phyloP scores from a whole-genome alignment of 2,888 invertebrate genomes.

The Scrobipalpa costella region DNA sequence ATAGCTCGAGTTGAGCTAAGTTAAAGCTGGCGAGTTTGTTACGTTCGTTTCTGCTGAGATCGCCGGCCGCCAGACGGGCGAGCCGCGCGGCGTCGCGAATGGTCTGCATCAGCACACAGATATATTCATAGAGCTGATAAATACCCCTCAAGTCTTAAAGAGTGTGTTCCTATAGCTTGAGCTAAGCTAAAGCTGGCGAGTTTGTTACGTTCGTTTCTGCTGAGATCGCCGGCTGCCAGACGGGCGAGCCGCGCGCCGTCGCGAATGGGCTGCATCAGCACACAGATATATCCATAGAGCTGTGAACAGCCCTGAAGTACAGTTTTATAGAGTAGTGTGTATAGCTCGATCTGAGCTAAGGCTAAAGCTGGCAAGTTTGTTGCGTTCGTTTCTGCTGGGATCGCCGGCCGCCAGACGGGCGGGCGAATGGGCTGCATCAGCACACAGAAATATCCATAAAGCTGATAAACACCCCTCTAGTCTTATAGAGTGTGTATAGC shows the following conservation, averaged over 20 bases:
- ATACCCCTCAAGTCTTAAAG: constrained; percentile 7
- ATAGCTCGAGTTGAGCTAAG: constrained; percentile 43
- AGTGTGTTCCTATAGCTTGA: constrained; percentile 37
- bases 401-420: constrained; percentile 61
- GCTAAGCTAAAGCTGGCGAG: constrained; percentile 45
- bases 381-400: constrained; percentile 78
- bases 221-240: constrained; percentile 64
- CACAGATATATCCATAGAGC: constrained; percentile 37
- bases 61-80: constrained; percentile 62
- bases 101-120: constrained; percentile 67
- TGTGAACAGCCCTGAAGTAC: no score
- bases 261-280: constrained; percentile 50
- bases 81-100: constrained; percentile 69
- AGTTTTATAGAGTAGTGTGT: constrained; percentile 14
- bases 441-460: constrained; percentile 30
- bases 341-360: constrained; percentile 43
- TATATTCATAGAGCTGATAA: constrained; percentile 58
- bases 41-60: constrained; percentile 78
- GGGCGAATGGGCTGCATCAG: constrained; percentile 53
- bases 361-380: constrained; percentile 50
- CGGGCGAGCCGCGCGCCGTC: constrained; percentile 69
- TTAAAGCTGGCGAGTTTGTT: constrained; percentile 52
- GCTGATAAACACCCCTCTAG: constrained; percentile 42
- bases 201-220: constrained; percentile 75
- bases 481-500: constrained; percentile 30